phyloP scores from a whole-genome alignment of 2,113 vertebrate species.

The Spermophilus dauricus region DNA sequence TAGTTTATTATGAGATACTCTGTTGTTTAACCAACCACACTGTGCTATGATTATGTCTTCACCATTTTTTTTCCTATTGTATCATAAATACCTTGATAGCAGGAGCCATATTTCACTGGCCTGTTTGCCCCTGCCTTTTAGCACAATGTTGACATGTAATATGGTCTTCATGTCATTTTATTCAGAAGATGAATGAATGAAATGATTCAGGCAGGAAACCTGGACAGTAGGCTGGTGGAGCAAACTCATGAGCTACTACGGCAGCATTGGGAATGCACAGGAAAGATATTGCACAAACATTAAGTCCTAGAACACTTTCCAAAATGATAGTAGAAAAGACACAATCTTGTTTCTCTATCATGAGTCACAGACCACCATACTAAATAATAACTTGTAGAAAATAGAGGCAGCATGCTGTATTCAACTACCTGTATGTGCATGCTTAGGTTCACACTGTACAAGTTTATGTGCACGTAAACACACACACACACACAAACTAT shows the following conservation, averaged over 20 bases:
- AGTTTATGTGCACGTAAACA: background rate
- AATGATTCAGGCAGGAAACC: background rate
- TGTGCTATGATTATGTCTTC: background rate
- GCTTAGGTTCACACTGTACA: background rate
- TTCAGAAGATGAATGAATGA: background rate
- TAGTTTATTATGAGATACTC: background rate
- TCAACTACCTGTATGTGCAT: background rate
- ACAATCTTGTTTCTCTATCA: background rate
- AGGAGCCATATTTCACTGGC: background rate
- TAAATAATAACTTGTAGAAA: background rate
- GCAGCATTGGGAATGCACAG: background rate
- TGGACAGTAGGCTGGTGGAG: background rate
- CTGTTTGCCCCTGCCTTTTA: background rate
- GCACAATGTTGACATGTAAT: background rate
- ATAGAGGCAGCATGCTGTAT: background rate
- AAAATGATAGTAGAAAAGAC: constrained; percentile 6
- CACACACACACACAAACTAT: background rate
- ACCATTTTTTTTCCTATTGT: background rate
- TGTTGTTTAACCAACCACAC: background rate
- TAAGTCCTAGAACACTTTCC: background rate
- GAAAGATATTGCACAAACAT: background rate
- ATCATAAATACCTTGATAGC: background rate
- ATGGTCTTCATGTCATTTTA: background rate
- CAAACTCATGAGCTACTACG: background rate
- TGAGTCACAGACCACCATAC: background rate